Evolutionary conservation across 2,888 invertebrate species (phyloP), one percentile per base, ranked within the genome.

Genomic region (Hirtodrosophila histrioides): DNA sequence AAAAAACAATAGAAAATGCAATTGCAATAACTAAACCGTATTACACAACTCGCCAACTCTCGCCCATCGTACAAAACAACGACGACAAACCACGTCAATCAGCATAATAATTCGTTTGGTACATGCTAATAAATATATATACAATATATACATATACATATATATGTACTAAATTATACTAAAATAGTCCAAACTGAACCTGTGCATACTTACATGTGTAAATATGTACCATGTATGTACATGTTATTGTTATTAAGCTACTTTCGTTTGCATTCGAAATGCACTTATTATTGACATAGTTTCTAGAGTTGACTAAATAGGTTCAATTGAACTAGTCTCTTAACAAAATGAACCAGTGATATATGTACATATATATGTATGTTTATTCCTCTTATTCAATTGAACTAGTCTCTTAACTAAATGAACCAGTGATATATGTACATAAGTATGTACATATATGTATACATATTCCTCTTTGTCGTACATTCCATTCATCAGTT

Each of bases 21-120:
- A 63, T 51, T 51, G 37, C 12, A 57, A 57, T 62, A 69, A 69
- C 39, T 54, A 55, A 67, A 48, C 24, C 57, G 61, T 66, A 80
- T 78, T 79, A 82, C 76, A 78, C 79, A 75, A 79, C 73, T 76
- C 77, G 76, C 61, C 72, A 72, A 64, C 64, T 68, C 68, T 76
- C 60, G 67, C 68, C 64, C 77, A 76, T 55, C 72, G 77, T 60
- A 71, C 60, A 76, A 76, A 77, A 65, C 55, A 65, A 76, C 60
- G 31, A 72, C 72, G 43, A 74, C 61, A 9, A 9, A 51, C 36
- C 40, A 73, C 73, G 50, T 70, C 64, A 73, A 63, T 75, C 76
- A 72, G 55, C 72, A 74, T 39, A 58, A 75, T 53, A 75, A 35
- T 62, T 70, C 61, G 48, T 50, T 69, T 75, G 76, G 76, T 74